Percentiles rank a stretch among this genome's conserved stretches.
phyloP scores from a whole-genome alignment of 2,113 vertebrate species.

The Choloepus hoffmanni region DNA sequence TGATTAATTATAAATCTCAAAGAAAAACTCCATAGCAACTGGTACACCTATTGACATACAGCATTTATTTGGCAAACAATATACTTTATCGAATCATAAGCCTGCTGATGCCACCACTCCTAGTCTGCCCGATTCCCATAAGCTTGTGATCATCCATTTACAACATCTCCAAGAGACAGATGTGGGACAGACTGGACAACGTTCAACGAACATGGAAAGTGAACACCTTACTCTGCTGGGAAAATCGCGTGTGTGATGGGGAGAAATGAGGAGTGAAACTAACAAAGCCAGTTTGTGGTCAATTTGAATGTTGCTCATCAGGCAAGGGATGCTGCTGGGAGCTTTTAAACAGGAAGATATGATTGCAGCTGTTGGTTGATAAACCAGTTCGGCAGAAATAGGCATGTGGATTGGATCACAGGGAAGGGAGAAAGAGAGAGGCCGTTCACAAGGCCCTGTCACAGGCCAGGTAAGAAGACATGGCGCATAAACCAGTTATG shows the following conservation, averaged over 20 bases:
- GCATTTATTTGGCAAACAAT: constrained; percentile 74
- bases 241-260: neutral
- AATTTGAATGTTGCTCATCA: neutral
- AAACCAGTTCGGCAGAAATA: neutral
- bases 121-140: neutral
- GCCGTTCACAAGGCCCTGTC: neutral
- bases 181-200: neutral
- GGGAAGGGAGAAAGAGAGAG: neutral
- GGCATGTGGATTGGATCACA: neutral
- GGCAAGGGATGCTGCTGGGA: neutral
- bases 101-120: neutral
- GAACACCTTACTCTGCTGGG: neutral
- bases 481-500: neutral
- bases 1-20: constrained; percentile 78
- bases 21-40: constrained; percentile 66
- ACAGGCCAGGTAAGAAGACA: neutral
- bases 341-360: neutral
- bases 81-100: constrained; percentile 70
- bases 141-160: neutral
- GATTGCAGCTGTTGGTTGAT: neutral
- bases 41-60: constrained; percentile 72
- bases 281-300: neutral
- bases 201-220: neutral
- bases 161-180: neutral
- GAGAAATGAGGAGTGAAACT: neutral